phyloP scores from a whole-genome alignment of 1,140 invertebrate genomes.

The Andrena cerasifolii region DNA sequence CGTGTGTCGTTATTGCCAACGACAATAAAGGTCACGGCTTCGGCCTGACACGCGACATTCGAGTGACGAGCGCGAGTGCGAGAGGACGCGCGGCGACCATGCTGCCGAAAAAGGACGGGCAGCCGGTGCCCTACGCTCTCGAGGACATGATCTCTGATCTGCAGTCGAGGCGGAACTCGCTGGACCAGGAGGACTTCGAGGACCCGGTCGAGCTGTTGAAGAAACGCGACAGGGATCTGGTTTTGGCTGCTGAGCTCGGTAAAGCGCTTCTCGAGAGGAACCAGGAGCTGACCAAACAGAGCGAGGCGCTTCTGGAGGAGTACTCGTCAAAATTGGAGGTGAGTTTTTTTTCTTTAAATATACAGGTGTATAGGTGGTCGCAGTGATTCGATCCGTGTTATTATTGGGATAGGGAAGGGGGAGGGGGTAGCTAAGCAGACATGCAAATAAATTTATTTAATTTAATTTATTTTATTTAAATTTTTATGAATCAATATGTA shows the following conservation, averaged over 20 bases:
- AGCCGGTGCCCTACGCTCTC: slow-evolving; percentile 84
- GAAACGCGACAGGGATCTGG: slow-evolving; percentile 95
- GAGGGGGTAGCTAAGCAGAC: too few species aligned
- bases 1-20: slow-evolving; percentile 19
- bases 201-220: slow-evolving; percentile 93
- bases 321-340: slow-evolving; percentile 97
- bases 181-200: slow-evolving; percentile 77
- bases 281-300: slow-evolving; percentile 93
- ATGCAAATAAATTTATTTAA: too few species aligned
- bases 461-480: too few species aligned
- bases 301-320: slow-evolving; percentile 93
- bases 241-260: slow-evolving; percentile 96
- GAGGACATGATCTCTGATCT: slow-evolving; percentile 83
- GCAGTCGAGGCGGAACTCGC: slow-evolving; percentile 71
- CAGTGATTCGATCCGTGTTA: too few species aligned
- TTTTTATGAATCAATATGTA: too few species aligned
- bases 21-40: slow-evolving; percentile 30
- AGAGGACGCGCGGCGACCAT: slow-evolving; percentile 68
- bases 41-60: slow-evolving; percentile 4
- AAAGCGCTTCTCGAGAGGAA: slow-evolving; percentile 97
- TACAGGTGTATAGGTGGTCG: too few species aligned
- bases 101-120: slow-evolving; percentile 81
- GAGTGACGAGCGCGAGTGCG: not conserved
- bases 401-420: too few species aligned
- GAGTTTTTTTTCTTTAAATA: slow-evolving; percentile 73